phyloP scores from a whole-genome alignment of 2,888 invertebrate species.

The Tetragnatha montana region DNA sequence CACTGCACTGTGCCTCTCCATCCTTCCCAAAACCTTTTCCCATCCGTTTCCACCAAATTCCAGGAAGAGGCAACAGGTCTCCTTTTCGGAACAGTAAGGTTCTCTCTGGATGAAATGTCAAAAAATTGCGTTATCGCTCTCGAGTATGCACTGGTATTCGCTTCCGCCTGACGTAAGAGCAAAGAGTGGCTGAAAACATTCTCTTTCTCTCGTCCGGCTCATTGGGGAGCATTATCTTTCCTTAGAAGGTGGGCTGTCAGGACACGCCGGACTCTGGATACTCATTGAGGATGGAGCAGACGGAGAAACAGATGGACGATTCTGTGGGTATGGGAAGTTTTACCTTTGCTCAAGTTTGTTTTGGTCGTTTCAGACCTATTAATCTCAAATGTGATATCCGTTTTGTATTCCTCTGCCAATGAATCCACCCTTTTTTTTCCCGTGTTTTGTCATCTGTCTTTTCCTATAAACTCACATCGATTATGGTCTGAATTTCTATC shows the following conservation, averaged over 20 bases:
- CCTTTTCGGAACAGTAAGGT: constrained; percentile 29
- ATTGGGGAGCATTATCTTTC: not conserved
- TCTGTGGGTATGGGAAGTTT: not conserved
- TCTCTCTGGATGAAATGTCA: constrained; percentile 33
- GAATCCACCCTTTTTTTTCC: too few relatives aligned
- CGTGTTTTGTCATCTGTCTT: too few relatives aligned
- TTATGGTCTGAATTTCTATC: too few relatives aligned
- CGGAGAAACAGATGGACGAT: not conserved
- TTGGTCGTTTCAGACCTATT: too few relatives aligned
- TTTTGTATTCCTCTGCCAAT: too few relatives aligned
- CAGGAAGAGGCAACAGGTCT: not conserved
- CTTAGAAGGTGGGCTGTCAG: not conserved
- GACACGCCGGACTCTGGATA: too few relatives aligned
- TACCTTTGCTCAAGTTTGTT: too few relatives aligned
- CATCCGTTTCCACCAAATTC: not conserved
- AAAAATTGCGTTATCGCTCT: constrained; percentile 51
- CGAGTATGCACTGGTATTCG: constrained; percentile 48
- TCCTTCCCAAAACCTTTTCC: too few relatives aligned
- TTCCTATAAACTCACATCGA: too few relatives aligned
- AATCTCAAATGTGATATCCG: too few relatives aligned
- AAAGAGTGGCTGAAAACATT: not conserved
- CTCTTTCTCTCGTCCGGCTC: not conserved
- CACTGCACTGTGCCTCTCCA: too few relatives aligned
- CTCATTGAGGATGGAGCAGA: too few relatives aligned
- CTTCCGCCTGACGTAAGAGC: constrained; percentile 49